phyloP scores from a whole-genome alignment of 2,797 vertebrate species.

The Peromyscus melanophrys region DNA sequence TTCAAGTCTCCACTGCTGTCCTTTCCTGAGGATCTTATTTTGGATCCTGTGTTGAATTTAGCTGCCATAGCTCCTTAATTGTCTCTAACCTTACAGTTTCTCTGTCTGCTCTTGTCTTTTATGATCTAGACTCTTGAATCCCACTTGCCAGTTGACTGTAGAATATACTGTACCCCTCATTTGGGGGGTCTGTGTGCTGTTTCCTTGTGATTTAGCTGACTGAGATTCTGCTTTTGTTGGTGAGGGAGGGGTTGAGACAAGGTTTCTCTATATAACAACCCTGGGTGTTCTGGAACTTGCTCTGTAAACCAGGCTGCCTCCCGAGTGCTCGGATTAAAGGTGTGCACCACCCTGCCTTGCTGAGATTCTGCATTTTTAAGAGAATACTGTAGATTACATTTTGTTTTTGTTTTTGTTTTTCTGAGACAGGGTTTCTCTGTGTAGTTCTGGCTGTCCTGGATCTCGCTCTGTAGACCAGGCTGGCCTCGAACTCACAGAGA shows the following conservation, averaged over 20 bases:
- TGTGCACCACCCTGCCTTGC: background rate
- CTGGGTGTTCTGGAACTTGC: background rate
- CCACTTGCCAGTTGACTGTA: background rate
- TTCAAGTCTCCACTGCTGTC: background rate
- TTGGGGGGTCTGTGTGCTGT: background rate
- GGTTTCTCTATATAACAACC: background rate
- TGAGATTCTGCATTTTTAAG: too few species aligned
- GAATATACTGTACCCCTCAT: background rate
- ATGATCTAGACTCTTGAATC: background rate
- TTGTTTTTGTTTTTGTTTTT: too few species aligned
- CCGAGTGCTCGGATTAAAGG: background rate
- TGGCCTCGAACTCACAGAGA: too few species aligned
- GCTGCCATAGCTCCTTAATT: constrained; percentile 24
- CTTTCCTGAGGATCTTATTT: background rate
- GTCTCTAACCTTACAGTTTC: background rate
- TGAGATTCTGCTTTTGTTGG: too few species aligned
- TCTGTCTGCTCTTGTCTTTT: background rate
- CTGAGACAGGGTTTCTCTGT: too few species aligned
- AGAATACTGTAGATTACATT: background rate
- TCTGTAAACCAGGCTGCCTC: background rate
- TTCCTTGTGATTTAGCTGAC: background rate
- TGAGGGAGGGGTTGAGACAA: background rate
- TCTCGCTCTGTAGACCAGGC: too few species aligned
- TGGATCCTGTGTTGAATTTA: background rate
- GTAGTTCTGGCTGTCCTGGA: too few species aligned